These are phyloP conservation scores for Trichogramma pretiosum DNA, from an alignment of 1,140 invertebrate species.

Conservation along the genomic window DNA sequence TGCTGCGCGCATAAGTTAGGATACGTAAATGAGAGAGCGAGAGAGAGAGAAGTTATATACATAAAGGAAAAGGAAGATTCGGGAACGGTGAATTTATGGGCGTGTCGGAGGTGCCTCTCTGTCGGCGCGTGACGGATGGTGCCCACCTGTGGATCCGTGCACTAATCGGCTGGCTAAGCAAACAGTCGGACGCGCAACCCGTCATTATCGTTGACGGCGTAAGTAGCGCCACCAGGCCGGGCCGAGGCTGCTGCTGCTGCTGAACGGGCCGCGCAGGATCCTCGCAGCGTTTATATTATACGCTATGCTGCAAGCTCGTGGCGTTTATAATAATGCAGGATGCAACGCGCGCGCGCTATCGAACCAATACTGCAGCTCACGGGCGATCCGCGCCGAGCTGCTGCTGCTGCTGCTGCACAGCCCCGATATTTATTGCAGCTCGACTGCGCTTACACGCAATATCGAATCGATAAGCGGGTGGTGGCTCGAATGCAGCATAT, in stretches of 20 bases:
- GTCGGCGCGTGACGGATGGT: constrained; percentile 41
- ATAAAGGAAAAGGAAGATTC: background rate
- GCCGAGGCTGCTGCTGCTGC: background rate
- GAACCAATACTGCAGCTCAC: too few species aligned
- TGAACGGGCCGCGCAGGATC: background rate
- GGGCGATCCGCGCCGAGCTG: background rate
- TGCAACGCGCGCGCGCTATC: too few species aligned
- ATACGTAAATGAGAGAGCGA: constrained; percentile 1
- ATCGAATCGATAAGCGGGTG: background rate
- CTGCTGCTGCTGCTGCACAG: background rate
- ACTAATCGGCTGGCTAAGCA: constrained; percentile 47
- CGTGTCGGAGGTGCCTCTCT: constrained; percentile 21
- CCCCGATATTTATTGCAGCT: constrained; percentile 13
- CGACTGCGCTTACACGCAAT: background rate
- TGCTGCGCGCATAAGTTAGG: too few species aligned
- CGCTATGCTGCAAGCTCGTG: too few species aligned
- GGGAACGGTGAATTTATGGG: constrained; percentile 22
- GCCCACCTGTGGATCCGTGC: constrained; percentile 48
- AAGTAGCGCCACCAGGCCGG: constrained; percentile 37
- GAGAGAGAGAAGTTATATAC: background rate
- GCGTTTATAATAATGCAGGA: too few species aligned
- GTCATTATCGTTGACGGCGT: constrained; percentile 45
- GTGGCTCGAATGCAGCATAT: background rate
- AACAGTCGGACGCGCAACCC: constrained; percentile 42
- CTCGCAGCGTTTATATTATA: too few species aligned